Conservation (phyloP, 30 jellyfish, hydroid and myxozoan species). For the Aurelia coerulea region DNA sequence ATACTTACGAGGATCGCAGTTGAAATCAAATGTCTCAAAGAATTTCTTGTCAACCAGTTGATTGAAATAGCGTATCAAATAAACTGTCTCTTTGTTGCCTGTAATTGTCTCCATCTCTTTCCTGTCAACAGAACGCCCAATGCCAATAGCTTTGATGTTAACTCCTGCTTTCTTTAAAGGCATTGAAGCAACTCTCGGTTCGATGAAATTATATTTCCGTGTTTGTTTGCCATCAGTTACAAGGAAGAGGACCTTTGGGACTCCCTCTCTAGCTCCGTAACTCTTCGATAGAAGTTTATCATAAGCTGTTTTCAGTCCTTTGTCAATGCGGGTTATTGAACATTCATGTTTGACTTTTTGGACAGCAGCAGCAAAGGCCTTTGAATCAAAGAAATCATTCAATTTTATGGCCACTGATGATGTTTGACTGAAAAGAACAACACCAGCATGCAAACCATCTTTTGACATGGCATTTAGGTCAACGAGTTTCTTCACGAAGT, state of each 20-base stretch:
- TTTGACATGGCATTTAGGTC: constrained; percentile 17
- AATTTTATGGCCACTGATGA: constrained; percentile 47
- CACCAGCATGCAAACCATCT: constrained; percentile 61
- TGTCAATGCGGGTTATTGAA: constrained; percentile 35
- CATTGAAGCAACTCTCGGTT: constrained; percentile 56
- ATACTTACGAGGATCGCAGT: constrained; percentile 27
- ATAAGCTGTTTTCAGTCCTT: constrained; percentile 38
- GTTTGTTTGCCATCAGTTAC: constrained; percentile 50
- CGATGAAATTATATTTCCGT: constrained; percentile 5
- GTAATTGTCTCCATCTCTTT: constrained; percentile 61
- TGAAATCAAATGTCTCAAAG: constrained; percentile 43
- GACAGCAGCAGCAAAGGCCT: constrained; percentile 34
- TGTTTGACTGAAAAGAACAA: constrained; percentile 37
- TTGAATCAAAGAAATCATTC: constrained; percentile 40
- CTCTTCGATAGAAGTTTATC: constrained; percentile 42
- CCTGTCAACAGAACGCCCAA: constrained; percentile 50
- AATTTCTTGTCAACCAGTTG: background rate
- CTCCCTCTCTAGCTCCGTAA: constrained; percentile 60
- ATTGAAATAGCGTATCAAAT: constrained; percentile 33
- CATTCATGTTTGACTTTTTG: constrained; percentile 31
- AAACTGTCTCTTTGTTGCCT: constrained; percentile 55
- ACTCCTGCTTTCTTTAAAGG: constrained; percentile 50
- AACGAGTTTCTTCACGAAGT: constrained; percentile 36
- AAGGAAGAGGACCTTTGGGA: constrained; percentile 31
- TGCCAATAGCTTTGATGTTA: constrained; percentile 49